Percentiles rank a stretch among this genome's conserved stretches.
Conservation (phyloP, 2,888 invertebrate species). For the Acanthococcus lagerstroemiae region DNA sequence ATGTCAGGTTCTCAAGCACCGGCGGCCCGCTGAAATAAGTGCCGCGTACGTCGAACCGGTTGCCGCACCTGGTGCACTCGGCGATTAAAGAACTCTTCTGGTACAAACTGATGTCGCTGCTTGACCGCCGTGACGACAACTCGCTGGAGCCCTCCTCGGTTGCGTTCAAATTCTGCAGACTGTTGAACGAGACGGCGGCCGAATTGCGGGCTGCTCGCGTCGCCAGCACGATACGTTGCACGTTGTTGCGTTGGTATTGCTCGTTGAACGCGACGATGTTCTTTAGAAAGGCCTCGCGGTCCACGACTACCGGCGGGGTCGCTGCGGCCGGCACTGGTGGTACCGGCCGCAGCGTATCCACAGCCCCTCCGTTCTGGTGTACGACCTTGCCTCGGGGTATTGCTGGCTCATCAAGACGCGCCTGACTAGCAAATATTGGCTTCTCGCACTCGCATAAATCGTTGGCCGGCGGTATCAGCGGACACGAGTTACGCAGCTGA, state of each 20-base stretch:
- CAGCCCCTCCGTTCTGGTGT: neutral
- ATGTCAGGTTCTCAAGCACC: neutral
- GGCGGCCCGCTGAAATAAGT: conserved; percentile 4
- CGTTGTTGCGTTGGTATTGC: conserved; percentile 7
- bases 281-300: neutral
- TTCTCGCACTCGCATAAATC: conserved; percentile 22
- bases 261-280: conserved; percentile 11
- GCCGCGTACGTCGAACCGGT: conserved; percentile 8
- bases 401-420: neutral
- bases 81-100: conserved; percentile 4
- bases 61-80: conserved; percentile 22
- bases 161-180: neutral
- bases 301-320: neutral
- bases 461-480: neutral
- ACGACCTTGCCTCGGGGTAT: neutral
- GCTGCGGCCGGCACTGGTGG: neutral
- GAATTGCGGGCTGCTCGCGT: neutral
- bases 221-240: neutral
- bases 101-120: conserved; percentile 10
- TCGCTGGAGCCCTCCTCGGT: neutral
- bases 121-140: neutral
- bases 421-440: neutral
- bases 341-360: neutral
- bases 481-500: conserved; percentile 11
- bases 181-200: neutral